These are phyloP conservation scores for Chaenodraco wilsoni DNA, from an alignment of 2,797 vertebrate genomes.

Conservation along the genomic window DNA sequence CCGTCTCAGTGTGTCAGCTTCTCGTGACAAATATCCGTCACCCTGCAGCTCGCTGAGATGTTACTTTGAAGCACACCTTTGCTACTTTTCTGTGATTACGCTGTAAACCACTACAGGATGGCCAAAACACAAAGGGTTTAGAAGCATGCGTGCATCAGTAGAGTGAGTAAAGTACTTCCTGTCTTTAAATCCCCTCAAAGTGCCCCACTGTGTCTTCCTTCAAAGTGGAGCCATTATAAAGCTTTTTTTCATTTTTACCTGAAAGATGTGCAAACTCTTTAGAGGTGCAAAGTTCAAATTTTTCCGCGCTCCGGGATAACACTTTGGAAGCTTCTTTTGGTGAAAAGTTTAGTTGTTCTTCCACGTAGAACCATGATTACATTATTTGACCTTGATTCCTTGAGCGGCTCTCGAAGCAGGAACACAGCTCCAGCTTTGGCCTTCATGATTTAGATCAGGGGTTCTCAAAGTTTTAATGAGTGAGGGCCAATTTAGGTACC, in stretches of 20 bases:
- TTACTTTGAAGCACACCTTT: conserved; percentile 23
- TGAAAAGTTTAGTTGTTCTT: not conserved
- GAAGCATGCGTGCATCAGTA: not conserved
- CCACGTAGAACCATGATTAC: not conserved
- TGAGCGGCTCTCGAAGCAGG: not conserved
- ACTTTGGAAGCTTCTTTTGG: not conserved
- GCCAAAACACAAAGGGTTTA: conserved; percentile 10
- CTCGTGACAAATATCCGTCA: conserved; percentile 11
- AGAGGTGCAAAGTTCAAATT: no score
- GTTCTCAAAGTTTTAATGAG: no score
- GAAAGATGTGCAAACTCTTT: not conserved
- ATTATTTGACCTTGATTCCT: not conserved
- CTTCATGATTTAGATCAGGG: not conserved
- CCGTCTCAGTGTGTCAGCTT: conserved; percentile 38
- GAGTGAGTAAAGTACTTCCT: not conserved
- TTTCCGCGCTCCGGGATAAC: not conserved
- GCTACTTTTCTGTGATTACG: conserved; percentile 16
- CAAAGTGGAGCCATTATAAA: not conserved
- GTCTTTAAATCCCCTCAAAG: not conserved
- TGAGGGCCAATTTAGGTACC: no score
- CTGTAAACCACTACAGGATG: conserved; percentile 10
- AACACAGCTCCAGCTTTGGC: not conserved
- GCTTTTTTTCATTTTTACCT: conserved; percentile 2
- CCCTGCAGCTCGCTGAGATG: conserved; percentile 26
- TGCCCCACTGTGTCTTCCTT: not conserved